Evolutionary conservation across 2,797 vertebrate species (phyloP).

Genomic region (Phrynocephalus vlangalii): DNA sequence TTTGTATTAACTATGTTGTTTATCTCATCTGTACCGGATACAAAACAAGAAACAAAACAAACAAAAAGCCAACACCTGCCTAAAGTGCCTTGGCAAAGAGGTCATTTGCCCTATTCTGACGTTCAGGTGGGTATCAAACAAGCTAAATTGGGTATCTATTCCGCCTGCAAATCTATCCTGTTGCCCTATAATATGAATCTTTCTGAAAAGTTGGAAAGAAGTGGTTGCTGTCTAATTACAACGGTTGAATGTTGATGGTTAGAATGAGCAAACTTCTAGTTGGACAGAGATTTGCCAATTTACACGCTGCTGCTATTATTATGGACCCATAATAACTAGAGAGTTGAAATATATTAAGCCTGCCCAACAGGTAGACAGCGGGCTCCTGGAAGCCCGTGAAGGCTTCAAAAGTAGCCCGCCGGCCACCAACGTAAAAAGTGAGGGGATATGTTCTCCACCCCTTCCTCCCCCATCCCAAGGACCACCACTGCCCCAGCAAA

Average conservation of each 20-base stretch:
- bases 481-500: no score
- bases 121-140: not conserved
- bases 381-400: no score
- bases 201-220: no score
- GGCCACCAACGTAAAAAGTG: no score
- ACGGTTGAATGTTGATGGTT: not conserved
- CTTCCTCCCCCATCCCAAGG: no score
- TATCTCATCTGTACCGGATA: not conserved
- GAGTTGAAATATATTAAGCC: not conserved
- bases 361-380: no score
- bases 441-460: no score
- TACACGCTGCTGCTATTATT: not conserved
- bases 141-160: constrained; percentile 13
- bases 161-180: not conserved
- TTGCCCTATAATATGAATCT: not conserved
- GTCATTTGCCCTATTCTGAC: not conserved
- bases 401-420: no score
- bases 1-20: not conserved
- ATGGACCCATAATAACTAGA: not conserved
- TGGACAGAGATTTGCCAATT: not conserved
- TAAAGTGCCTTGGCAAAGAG: not conserved
- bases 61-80: no score
- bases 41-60: not conserved
- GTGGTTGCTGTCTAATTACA: constrained; percentile 8
- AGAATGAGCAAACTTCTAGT: not conserved